Conservation (phyloP, 2,888 invertebrate genomes). For the Incurvaria masculella region DNA sequence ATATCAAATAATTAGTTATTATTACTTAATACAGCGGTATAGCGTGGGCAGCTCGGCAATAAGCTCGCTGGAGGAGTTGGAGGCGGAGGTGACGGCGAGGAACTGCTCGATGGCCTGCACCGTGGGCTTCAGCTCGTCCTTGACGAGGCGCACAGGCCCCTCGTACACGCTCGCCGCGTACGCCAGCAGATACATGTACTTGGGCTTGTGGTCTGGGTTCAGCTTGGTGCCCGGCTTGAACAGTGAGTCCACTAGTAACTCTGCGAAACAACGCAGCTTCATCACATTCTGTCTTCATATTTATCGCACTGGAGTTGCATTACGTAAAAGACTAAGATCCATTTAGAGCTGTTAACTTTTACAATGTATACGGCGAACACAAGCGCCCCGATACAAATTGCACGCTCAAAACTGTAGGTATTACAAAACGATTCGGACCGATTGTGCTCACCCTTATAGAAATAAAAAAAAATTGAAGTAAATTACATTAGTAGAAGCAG, state of each 20-base stretch:
- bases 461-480: too few relatives aligned
- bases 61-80: constrained; percentile 90
- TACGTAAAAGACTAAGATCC: too few relatives aligned
- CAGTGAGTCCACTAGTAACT: constrained; percentile 87
- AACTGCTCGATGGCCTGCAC: constrained; percentile 92
- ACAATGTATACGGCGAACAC: too few relatives aligned
- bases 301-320: too few relatives aligned
- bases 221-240: constrained; percentile 94
- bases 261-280: constrained; percentile 32
- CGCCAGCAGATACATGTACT: constrained; percentile 92
- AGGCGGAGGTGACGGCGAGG: constrained; percentile 84
- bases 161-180: constrained; percentile 95
- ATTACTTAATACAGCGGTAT: constrained; percentile 79
- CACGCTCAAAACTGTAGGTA: too few relatives aligned
- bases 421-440: too few relatives aligned
- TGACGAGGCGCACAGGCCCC: constrained; percentile 70
- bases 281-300: too few relatives aligned
- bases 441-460: too few relatives aligned
- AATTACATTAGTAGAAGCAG: too few relatives aligned
- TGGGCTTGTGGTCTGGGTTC: constrained; percentile 95
- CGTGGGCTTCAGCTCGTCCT: constrained; percentile 90
- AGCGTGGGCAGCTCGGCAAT: constrained; percentile 88
- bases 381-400: too few relatives aligned
- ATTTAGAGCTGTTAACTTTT: too few relatives aligned
- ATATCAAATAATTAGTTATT: too few relatives aligned